phyloP scores from a whole-genome alignment of 53 echinoderm and acorn worm species.

The Apostichopus leukothele region DNA sequence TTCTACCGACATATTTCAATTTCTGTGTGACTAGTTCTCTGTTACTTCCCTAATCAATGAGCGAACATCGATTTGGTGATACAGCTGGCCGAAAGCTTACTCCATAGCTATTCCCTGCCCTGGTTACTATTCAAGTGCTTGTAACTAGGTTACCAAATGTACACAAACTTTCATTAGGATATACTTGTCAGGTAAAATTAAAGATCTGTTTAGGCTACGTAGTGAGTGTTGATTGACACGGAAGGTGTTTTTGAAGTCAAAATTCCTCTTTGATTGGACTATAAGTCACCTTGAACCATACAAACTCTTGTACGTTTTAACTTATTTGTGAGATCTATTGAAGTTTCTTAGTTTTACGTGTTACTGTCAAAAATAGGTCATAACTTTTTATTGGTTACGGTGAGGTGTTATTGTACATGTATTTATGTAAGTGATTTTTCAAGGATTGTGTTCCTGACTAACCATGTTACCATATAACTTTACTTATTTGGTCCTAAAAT shows the following conservation, averaged over 20 bases:
- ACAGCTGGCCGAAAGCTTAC: slow-evolving; percentile 11
- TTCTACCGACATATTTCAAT: neutral
- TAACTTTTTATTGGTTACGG: too few relatives aligned
- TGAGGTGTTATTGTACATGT: too few relatives aligned
- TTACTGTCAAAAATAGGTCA: too few relatives aligned
- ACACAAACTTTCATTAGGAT: neutral
- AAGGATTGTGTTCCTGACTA: too few relatives aligned
- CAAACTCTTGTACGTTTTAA: neutral
- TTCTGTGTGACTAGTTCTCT: neutral
- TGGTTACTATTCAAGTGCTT: neutral
- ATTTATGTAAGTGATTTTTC: too few relatives aligned
- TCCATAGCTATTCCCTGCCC: neutral
- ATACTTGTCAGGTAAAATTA: neutral
- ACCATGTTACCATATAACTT: too few relatives aligned
- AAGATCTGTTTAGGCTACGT: neutral
- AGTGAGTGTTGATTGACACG: neutral
- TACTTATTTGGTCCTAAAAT: neutral
- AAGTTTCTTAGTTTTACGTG: too few relatives aligned
- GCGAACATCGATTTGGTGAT: slow-evolving; percentile 1
- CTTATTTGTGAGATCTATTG: neutral
- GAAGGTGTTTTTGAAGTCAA: neutral
- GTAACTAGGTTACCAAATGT: slow-evolving; percentile 4
- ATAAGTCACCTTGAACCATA: too few relatives aligned
- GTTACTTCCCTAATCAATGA: slow-evolving; percentile 21
- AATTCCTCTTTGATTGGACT: neutral